Evolutionary conservation across 2,888 invertebrate species (phyloP).

Genomic region (Trachelus tabidus): DNA sequence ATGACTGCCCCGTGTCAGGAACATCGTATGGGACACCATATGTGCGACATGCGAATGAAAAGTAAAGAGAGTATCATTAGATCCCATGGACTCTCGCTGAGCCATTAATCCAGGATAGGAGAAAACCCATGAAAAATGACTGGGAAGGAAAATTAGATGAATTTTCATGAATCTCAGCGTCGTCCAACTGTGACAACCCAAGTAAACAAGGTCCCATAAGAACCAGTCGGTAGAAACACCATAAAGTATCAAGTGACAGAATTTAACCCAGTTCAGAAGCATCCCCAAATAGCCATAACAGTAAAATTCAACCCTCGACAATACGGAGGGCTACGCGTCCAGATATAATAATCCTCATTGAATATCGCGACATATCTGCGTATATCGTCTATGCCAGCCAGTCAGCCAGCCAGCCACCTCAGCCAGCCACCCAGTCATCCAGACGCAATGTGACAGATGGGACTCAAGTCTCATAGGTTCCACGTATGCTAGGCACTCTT

Average conservation of each 20-base stretch:
- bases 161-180: background rate
- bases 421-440: constrained; percentile 8
- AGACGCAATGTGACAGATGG: constrained; percentile 19
- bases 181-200: background rate
- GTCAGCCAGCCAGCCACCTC: background rate
- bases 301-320: background rate
- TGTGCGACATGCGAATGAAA: background rate
- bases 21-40: constrained; percentile 11
- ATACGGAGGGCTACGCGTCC: background rate
- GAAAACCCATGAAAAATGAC: background rate
- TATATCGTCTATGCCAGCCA: constrained; percentile 9
- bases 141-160: background rate
- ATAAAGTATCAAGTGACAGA: background rate
- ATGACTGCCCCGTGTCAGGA: constrained; percentile 17
- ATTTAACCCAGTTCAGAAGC: background rate
- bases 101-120: background rate
- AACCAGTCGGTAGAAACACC: background rate
- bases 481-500: background rate
- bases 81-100: background rate
- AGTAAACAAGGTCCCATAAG: background rate
- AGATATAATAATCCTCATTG: constrained; percentile 20
- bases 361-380: constrained; percentile 4
- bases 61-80: background rate
- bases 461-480: background rate
- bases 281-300: background rate